Percentiles rank a stretch among this genome's conserved stretches.
These are phyloP conservation scores for Marcusenius ussheri DNA, from an alignment of 2,113 vertebrate genomes.

Conservation along the genomic window DNA sequence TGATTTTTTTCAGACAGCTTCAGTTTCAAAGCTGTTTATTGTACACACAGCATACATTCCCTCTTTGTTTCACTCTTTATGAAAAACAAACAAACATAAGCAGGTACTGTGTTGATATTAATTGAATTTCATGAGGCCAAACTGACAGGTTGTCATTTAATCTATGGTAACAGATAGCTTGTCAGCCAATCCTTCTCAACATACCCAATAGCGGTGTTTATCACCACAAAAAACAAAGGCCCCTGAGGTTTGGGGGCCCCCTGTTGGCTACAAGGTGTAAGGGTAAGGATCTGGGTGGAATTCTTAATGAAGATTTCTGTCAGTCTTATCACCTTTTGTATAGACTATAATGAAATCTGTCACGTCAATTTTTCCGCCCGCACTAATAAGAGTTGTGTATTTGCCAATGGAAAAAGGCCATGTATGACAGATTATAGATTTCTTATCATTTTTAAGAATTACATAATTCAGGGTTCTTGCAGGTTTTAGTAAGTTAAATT, in stretches of 20 bases:
- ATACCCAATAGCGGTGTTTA: neutral
- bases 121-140: constrained; percentile 10
- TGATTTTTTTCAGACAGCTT: neutral
- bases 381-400: neutral
- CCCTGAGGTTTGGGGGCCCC: neutral
- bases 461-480: too few relatives aligned
- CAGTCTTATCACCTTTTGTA: neutral
- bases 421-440: neutral
- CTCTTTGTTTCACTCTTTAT: neutral
- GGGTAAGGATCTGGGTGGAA: too few relatives aligned
- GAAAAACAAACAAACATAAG: constrained; percentile 9
- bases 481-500: too few relatives aligned
- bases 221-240: neutral
- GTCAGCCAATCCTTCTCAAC: neutral
- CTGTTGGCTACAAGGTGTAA: neutral
- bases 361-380: neutral
- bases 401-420: neutral
- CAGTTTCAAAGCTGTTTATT: neutral
- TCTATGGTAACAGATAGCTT: neutral
- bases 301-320: neutral
- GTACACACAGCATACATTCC: neutral
- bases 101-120: neutral
- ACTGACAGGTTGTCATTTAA: constrained; percentile 4
- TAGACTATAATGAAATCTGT: neutral
- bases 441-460: neutral